Percentiles rank a stretch among this genome's conserved stretches.
These are phyloP conservation scores for Clitarchus hookeri DNA, from an alignment of 2,888 invertebrate species.

Conservation along the genomic window DNA sequence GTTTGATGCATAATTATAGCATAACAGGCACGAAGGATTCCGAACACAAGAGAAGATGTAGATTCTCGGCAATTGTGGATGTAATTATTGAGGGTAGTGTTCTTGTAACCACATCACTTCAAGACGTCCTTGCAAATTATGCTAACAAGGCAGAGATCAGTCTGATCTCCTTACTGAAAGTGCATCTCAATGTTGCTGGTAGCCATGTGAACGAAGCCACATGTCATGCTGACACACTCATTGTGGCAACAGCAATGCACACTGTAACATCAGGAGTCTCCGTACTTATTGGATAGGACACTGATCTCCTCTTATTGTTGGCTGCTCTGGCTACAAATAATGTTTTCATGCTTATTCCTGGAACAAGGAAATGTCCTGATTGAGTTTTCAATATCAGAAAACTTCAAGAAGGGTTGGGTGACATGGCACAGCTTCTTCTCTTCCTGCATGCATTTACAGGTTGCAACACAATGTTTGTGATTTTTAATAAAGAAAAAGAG, in stretches of 20 bases:
- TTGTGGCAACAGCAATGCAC: slow-evolving; percentile 23
- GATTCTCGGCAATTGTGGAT: not conserved
- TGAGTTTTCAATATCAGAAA: no score
- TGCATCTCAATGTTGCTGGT: slow-evolving; percentile 21
- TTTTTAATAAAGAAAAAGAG: slow-evolving; percentile 3
- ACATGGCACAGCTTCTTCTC: slow-evolving; percentile 17
- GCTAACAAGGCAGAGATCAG: slow-evolving; percentile 19
- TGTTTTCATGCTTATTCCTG: not conserved
- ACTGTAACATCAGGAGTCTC: slow-evolving; percentile 11
- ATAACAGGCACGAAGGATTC: slow-evolving; percentile 15
- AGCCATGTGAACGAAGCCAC: slow-evolving; percentile 22
- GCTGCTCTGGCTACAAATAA: not conserved
- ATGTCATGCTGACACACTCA: slow-evolving; percentile 30
- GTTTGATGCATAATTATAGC: not conserved
- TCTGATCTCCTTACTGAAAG: not conserved
- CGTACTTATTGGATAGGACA: slow-evolving; percentile 22
- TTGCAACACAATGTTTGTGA: slow-evolving; percentile 27
- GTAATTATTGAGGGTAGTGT: not conserved
- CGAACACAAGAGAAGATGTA: not conserved
- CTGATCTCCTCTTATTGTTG: slow-evolving; percentile 18
- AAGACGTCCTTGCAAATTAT: slow-evolving; percentile 26
- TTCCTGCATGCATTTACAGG: slow-evolving; percentile 28
- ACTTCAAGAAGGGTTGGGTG: slow-evolving; percentile 29
- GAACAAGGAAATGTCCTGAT: slow-evolving; percentile 1
- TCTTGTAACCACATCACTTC: slow-evolving; percentile 1